Base-by-base conservation (phyloP, 2,888 invertebrate species). In the Nyleta sp. region DNA sequence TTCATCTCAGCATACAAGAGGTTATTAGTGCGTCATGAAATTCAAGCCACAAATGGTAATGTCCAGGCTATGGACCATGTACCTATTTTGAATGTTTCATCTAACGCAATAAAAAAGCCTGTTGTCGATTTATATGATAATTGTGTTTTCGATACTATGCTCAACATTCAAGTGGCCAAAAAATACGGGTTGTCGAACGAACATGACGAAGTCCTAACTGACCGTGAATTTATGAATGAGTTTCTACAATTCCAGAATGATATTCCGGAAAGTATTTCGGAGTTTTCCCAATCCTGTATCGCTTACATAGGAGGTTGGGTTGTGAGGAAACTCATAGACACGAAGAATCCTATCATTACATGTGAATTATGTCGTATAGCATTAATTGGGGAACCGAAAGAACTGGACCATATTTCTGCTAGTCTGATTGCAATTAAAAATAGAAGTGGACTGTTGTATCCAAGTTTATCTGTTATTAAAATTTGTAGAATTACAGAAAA, bases 101-200 rank as follows among this genome's bases (percentile, higher is more conserved):
- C n/a, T 4, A 13, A 1, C 5, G 2, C 13, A 17, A 38, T 5
- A 13, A 11, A 38, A 38, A n/a, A 6, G 4, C 13, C 38, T 38
- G 4, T 42, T 38, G 4, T 42, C 7, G 48, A 50, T 15, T 11
- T 22, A 7, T 10, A 50, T 20, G 31, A 64, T 2, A 10, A 38
- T 22, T 18, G 15, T 33, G 28, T 53, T 24, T 71, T 22, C 13
- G 44, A 71, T 10, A 10, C 13, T 33, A 60, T 24, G 10, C 5
- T 10, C 1, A 71, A 60, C 40, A 53, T 44, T 28, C 28, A n/a
- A 20, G 33, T 71, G 13, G 17, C 53, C 8, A 48, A 53, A 60
- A 67, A 67, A 38, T 67, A 67, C 22, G 60, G 62, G 10, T 53
- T 75, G 42, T 8, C 15, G n/a, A 40, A 60, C 13, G 60, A 57